Evolutionary conservation across 1,140 invertebrate genomes (phyloP).

Genomic region (Eueides isabella): DNA sequence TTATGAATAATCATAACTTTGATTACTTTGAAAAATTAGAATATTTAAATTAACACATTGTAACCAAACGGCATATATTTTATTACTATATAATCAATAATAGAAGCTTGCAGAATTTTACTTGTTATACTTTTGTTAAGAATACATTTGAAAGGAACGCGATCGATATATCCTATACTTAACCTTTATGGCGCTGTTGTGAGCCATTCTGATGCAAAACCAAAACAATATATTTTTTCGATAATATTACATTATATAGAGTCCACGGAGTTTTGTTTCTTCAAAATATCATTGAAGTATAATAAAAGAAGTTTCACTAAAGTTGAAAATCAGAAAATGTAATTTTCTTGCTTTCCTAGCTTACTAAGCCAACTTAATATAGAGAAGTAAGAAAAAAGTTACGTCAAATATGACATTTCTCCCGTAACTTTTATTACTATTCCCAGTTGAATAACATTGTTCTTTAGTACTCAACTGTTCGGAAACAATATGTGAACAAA

Average conservation of each 20-base stretch:
- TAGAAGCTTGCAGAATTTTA: not conserved
- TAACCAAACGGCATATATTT: too few species aligned
- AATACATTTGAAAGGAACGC: constrained; percentile 5
- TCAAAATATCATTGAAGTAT: not conserved
- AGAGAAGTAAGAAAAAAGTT: not conserved
- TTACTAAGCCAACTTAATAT: too few species aligned
- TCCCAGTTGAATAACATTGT: constrained; percentile 30
- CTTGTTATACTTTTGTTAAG: constrained; percentile 1
- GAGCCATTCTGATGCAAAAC: constrained; percentile 4
- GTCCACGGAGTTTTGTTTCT: not conserved
- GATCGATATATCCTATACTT: not conserved
- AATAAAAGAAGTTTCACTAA: not conserved
- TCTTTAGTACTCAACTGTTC: constrained; percentile 28
- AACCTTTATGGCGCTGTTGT: constrained; percentile 13
- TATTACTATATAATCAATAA: too few species aligned
- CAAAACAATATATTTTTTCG: constrained; percentile 2
- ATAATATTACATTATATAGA: constrained; percentile 6
- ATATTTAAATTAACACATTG: too few species aligned
- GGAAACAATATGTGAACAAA: constrained; percentile 48
- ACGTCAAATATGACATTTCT: not conserved
- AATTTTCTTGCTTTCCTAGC: not conserved
- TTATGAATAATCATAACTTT: not conserved
- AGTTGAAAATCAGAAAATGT: not conserved
- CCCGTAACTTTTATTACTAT: constrained; percentile 23
- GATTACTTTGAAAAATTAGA: too few species aligned